Evolutionary conservation across 2,888 invertebrate species (phyloP).

Genomic region (Tenthredo distinguenda): DNA sequence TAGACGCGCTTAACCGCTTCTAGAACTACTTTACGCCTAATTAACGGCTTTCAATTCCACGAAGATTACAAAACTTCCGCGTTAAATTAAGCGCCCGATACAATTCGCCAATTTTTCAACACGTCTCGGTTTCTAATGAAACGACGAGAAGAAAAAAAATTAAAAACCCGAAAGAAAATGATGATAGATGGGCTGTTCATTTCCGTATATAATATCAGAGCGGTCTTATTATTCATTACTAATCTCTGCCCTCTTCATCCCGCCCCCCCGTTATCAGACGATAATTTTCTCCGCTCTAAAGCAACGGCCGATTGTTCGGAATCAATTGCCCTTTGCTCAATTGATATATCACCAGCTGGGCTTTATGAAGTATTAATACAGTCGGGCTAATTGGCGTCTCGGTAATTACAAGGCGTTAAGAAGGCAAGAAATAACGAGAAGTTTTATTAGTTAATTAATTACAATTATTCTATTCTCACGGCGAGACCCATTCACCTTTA

Average conservation of each 20-base stretch:
- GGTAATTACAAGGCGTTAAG: conserved; percentile 14
- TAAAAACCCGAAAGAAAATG: not conserved
- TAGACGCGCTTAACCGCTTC: not conserved
- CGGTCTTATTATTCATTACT: not conserved
- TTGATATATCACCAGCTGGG: conserved; percentile 37
- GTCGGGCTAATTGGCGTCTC: conserved; percentile 29
- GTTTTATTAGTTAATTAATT: conserved; percentile 28
- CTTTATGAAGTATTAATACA: conserved; percentile 34
- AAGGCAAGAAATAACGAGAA: conserved; percentile 34
- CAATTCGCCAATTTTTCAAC: conserved; percentile 1
- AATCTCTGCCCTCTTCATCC: not conserved
- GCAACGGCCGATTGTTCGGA: not conserved
- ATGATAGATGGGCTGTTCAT: not conserved
- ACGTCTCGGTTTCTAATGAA: not conserved
- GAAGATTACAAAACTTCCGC: not conserved
- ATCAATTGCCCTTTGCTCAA: conserved; percentile 36
- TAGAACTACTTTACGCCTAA: conserved; percentile 40
- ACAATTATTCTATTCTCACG: conserved; percentile 28
- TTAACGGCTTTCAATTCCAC: conserved; percentile 27
- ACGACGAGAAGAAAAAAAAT: not conserved
- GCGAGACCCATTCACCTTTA: not conserved
- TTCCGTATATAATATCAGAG: not conserved
- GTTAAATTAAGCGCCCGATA: not conserved
- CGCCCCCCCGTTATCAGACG: not conserved
- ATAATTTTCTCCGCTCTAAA: not conserved